Percentiles rank a stretch among this genome's conserved stretches.
Conservation (phyloP, 2,888 invertebrate genomes). For the Caenorhabditis parvicauda region DNA sequence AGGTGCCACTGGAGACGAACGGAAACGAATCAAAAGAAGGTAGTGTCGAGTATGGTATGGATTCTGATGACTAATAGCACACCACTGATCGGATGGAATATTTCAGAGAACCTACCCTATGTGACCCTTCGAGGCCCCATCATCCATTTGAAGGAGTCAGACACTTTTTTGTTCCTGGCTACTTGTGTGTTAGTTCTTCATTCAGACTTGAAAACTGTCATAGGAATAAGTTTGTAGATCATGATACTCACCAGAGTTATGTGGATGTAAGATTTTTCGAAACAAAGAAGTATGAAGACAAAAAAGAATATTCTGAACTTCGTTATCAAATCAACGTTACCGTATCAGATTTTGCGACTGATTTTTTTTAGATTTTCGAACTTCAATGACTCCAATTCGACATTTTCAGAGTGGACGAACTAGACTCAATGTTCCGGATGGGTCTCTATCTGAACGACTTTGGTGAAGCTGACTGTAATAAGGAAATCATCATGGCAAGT, state of each 20-base stretch:
- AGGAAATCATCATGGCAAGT: constrained; percentile 85
- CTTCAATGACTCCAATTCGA: not conserved
- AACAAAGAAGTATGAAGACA: not conserved
- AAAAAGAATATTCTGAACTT: no score
- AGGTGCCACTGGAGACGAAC: constrained; percentile 70
- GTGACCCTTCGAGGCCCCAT: constrained; percentile 46
- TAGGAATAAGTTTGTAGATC: no score
- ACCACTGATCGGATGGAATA: not conserved
- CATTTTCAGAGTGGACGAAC: constrained; percentile 76
- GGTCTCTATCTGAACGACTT: constrained; percentile 94
- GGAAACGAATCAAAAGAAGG: constrained; percentile 21
- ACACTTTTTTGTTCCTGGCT: constrained; percentile 46
- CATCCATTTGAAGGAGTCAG: constrained; percentile 35
- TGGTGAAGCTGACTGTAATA: constrained; percentile 97
- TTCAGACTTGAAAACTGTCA: no score
- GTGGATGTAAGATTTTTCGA: not conserved
- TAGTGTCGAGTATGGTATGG: not conserved
- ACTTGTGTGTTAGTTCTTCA: constrained; percentile 41
- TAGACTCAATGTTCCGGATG: constrained; percentile 83
- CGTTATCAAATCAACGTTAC: no score
- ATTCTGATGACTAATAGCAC: not conserved
- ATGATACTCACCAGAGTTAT: no score
- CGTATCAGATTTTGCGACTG: no score
- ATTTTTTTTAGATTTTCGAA: no score
- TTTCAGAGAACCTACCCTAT: constrained; percentile 31